These are phyloP conservation scores for Neocrepidodera transversa DNA, from an alignment of 2,888 invertebrate genomes.

Conservation along the genomic window DNA sequence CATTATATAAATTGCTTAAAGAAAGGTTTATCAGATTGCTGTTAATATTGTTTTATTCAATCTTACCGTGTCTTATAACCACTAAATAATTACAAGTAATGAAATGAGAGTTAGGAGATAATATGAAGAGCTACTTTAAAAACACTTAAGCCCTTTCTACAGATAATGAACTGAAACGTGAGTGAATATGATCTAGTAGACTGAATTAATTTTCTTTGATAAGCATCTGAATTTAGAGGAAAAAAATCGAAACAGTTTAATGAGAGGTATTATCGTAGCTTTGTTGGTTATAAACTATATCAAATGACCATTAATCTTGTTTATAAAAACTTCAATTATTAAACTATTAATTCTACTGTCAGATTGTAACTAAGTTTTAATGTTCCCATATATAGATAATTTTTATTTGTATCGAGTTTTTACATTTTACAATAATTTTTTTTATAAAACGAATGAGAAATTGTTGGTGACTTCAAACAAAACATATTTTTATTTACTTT, in stretches of 20 bases:
- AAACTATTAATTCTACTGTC: too few relatives aligned
- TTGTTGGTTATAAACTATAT: slow-evolving; percentile 9
- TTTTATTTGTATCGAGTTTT: too few relatives aligned
- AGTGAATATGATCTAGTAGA: slow-evolving; percentile 20
- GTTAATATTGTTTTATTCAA: slow-evolving; percentile 8
- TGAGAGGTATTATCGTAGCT: background rate
- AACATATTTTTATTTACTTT: too few relatives aligned
- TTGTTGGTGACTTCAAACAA: too few relatives aligned
- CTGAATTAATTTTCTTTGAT: slow-evolving; percentile 21
- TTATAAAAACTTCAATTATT: too few relatives aligned
- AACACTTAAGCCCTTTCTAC: slow-evolving; percentile 19
- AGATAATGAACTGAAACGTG: slow-evolving; percentile 18
- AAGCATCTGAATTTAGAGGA: slow-evolving; percentile 21
- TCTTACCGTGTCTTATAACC: background rate
- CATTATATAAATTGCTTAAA: slow-evolving; percentile 1
- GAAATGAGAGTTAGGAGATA: slow-evolving; percentile 11
- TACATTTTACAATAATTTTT: too few relatives aligned
- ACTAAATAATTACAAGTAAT: slow-evolving; percentile 9
- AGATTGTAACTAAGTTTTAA: too few relatives aligned
- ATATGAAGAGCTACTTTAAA: slow-evolving; percentile 22
- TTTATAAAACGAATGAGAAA: too few relatives aligned
- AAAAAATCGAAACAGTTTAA: slow-evolving; percentile 22
- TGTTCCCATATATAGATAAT: too few relatives aligned
- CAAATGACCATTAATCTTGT: slow-evolving; percentile 16
- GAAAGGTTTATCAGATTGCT: slow-evolving; percentile 1